Base-by-base conservation (phyloP, 2,797 vertebrate genomes). In the Petrocephalus sullivani region DNA sequence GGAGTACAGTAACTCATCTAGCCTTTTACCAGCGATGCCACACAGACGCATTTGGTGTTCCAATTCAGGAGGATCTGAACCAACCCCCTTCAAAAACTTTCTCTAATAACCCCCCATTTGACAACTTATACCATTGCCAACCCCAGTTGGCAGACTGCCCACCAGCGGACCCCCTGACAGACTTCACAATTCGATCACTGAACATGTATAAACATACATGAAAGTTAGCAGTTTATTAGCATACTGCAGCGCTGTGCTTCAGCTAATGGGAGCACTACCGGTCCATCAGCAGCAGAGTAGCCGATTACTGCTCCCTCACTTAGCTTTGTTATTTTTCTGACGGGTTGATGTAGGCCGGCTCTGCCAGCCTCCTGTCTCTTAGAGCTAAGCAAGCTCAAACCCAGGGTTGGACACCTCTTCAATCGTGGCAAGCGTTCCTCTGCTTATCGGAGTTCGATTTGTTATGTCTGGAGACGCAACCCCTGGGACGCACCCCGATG, bases 401-500 rank as follows among this genome's bases (percentile, higher is more conserved):
- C 16, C 33, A 78, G 41, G 71, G 71, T 67, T 12, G 14, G 67
- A 81, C 85, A 46, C 23, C 49, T 60, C 51, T 4, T 8, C 19
- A 75, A 28, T 23, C 8, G 41, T 58, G 85, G 4, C 14, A 19
- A 4, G 9, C 12, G 8, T 33, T 19, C 8, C 4, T 16, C 46
- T 82, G 84, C 61, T 89, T 58, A 81, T 87, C 81, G 85, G 64
- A 37, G 12, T 53, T 87, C 71, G 37, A 58, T 85, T 41, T 67
- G 37, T 49, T n/a, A 9, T 46, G 54, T 81, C 85, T 81, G 14
- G 46, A 87, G 64, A 37, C 4, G 56, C 53, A 81, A 21, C 14
- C 23, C 58, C 51, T 82, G 56, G 3, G 10, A 89, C 37, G 33
- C 51, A 71, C 8, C n/a, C 37, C 46, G 3, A 14, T 53, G 23